These are phyloP conservation scores for Odontocolon sp. DNA, from an alignment of 2,888 invertebrate species.

Conservation along the genomic window DNA sequence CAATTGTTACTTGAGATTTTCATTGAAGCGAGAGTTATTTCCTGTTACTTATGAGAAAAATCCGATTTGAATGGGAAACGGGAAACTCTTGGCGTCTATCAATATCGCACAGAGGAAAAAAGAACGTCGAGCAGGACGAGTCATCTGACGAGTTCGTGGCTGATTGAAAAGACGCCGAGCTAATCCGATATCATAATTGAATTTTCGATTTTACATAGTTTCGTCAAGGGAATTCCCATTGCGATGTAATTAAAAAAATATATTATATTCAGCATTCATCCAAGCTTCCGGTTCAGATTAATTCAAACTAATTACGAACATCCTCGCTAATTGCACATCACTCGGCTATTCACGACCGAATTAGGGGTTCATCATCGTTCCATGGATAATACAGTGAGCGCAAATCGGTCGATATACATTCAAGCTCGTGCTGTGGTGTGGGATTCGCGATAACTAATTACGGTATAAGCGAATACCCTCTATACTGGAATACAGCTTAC, in stretches of 20 bases:
- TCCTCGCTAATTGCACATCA: not conserved
- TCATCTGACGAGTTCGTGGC: not conserved
- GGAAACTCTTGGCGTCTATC: constrained; percentile 36
- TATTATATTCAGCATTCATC: not conserved
- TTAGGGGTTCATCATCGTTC: constrained; percentile 9
- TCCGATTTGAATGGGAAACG: no score
- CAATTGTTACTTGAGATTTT: not conserved
- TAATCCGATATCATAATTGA: constrained; percentile 32
- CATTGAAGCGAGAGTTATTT: not conserved
- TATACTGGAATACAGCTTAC: not conserved
- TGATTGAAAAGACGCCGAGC: constrained; percentile 18
- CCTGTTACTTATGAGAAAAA: no score
- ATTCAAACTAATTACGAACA: not conserved
- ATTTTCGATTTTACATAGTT: constrained; percentile 1
- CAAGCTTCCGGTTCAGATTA: not conserved
- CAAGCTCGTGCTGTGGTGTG: not conserved
- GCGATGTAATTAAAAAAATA: not conserved
- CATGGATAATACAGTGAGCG: not conserved
- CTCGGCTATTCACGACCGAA: not conserved
- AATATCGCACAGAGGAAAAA: no score
- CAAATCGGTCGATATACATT: constrained; percentile 13
- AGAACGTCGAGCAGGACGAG: constrained; percentile 23
- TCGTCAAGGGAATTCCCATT: not conserved
- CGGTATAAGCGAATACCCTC: not conserved
- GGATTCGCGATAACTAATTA: constrained; percentile 27